Base-by-base conservation (phyloP, 1,140 invertebrate species). In the Metaphire vulgaris region DNA sequence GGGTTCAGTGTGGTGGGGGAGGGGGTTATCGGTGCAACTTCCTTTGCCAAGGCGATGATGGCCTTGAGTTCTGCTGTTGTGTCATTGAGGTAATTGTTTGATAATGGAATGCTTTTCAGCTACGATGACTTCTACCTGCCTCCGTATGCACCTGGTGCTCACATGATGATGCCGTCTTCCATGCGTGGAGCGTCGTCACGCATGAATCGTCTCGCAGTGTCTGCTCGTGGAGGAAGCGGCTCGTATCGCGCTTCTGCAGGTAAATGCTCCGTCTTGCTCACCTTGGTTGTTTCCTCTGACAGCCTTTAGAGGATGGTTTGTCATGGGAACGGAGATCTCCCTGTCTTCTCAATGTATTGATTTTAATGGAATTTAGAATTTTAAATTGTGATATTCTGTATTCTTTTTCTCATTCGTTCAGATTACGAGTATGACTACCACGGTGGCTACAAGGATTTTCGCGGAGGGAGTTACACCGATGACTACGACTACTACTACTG, bases 391-490 rank as follows among this genome's bases (percentile, higher is more conserved):
- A n/a, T n/a, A n/a, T n/a, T n/a, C n/a, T n/a, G n/a, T n/a, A n/a
- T n/a, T n/a, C n/a, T n/a, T n/a, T n/a, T n/a, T n/a, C n/a, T n/a
- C n/a, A n/a, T n/a, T n/a, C n/a, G 92, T 92, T 90, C 93, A 94
- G 93, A 94, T 91, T 94, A 93, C 91, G 92, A 94, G 92, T 93
- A 93, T 90, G 92, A 94, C 90, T 94, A 93, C 93, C 94, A 93
- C 90, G 92, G 28, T 32, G 31, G 72, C 34, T 56, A 56, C 41
- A 56, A 56, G 21, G 72, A 73, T 34, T 73, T 56, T 34, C 32
- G 72, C n/a, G 33, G 72, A 21, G 72, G 72, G 2, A 73, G 72
- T 41, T 73, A 73, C 72, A 73, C 72, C 21, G 72, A 73, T 34
- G 72, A 73, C 33, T 69, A 69, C 26, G 67, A 69, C 67, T 73